Conservation (phyloP, 2,113 vertebrate species). For the Albula goreensis region DNA sequence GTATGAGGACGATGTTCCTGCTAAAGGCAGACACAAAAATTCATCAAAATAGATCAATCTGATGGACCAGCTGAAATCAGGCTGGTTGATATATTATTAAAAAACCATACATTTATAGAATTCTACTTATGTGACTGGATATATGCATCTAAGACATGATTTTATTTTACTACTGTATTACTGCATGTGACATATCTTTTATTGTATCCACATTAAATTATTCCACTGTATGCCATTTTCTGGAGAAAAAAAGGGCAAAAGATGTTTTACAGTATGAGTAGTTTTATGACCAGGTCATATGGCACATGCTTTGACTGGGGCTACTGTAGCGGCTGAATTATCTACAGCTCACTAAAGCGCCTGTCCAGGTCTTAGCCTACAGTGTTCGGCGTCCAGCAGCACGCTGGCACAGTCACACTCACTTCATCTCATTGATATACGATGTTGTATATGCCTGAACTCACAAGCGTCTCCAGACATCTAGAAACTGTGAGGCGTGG, state of each 20-base stretch:
- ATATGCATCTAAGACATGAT: too few species aligned
- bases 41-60: not conserved
- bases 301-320: not conserved
- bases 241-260: not conserved
- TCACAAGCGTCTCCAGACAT: conserved; percentile 18
- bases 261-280: not conserved
- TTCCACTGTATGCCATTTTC: not conserved
- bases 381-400: conserved; percentile 13
- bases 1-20: not conserved
- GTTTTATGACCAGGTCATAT: conserved; percentile 6
- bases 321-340: conserved; percentile 1
- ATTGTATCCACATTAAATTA: not conserved
- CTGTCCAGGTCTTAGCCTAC: not conserved
- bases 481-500: conserved; percentile 20
- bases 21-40: not conserved
- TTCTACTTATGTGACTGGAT: too few species aligned
- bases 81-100: not conserved
- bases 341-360: not conserved
- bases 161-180: too few species aligned
- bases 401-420: conserved; percentile 6
- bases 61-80: not conserved
- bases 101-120: too few species aligned
- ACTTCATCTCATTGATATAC: conserved; percentile 26
- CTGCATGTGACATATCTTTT: not conserved
- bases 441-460: conserved; percentile 27